Evolutionary conservation across 2,113 vertebrate species (phyloP).

Genomic region (Corvus moneduloides): DNA sequence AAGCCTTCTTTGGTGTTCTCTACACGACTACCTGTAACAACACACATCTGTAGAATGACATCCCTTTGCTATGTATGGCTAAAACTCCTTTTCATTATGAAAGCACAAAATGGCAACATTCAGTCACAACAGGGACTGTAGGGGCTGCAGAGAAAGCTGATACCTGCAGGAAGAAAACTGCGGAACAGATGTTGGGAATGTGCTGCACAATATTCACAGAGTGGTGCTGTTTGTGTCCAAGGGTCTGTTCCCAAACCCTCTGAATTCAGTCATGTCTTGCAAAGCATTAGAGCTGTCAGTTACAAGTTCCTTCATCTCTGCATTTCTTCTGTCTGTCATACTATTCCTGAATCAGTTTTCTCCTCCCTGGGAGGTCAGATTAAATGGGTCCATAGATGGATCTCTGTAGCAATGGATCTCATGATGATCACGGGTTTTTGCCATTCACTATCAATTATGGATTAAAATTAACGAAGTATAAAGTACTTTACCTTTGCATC

Average conservation of each 20-base stretch:
- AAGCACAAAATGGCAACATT: not conserved
- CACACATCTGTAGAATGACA: not conserved
- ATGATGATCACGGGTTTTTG: not conserved
- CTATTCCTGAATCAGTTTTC: not conserved
- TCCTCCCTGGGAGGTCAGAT: not conserved
- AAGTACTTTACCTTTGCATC: slow-evolving; percentile 87
- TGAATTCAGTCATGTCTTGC: not conserved
- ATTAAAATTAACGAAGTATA: not conserved
- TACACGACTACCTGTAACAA: not conserved
- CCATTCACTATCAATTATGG: not conserved
- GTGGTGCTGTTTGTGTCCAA: not conserved
- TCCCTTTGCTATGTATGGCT: not conserved
- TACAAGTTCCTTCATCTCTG: not conserved
- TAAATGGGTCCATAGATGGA: not conserved
- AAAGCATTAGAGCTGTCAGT: not conserved
- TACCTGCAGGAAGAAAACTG: not conserved
- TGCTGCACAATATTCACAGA: not conserved
- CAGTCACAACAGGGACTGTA: not conserved
- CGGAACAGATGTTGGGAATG: not conserved
- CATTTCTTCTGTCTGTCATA: not conserved
- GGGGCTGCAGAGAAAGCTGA: not conserved
- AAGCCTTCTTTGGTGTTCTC: not conserved
- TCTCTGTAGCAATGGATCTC: not conserved
- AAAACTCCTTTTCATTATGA: not conserved
- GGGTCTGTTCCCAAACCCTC: not conserved